Conservation (phyloP, 2,888 invertebrate genomes). For the Euplexia lucipara region DNA sequence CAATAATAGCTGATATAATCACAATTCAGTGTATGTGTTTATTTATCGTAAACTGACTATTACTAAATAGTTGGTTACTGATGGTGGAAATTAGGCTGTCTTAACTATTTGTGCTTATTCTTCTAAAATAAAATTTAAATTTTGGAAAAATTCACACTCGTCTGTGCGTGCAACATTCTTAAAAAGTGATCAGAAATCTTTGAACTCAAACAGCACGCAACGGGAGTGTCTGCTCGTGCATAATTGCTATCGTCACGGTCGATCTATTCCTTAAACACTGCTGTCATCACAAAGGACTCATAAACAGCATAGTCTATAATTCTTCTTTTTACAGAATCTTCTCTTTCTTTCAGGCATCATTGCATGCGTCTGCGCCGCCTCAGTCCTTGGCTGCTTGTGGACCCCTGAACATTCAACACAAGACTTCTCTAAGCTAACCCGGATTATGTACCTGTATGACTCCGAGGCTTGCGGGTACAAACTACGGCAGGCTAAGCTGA, state of each 20-base stretch:
- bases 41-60: not conserved
- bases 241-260: no score
- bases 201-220: no score
- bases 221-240: no score
- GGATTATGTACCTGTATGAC: conserved; percentile 85
- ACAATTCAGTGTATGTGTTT: conserved; percentile 70
- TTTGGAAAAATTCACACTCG: no score
- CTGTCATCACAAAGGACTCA: not conserved
- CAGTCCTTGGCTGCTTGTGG: conserved; percentile 78
- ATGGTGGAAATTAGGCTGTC: no score
- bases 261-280: not conserved
- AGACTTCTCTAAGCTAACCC: conserved; percentile 77
- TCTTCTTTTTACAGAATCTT: not conserved
- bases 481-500: conserved; percentile 56
- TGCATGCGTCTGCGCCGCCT: conserved; percentile 68
- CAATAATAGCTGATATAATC: conserved; percentile 66
- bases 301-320: not conserved
- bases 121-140: no score
- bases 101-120: no score
- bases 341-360: conserved; percentile 70
- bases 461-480: conserved; percentile 74
- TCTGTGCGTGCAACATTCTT: no score
- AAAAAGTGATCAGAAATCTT: no score
- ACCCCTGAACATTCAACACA: conserved; percentile 66
- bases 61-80: no score